Percentiles rank a stretch among this genome's conserved stretches.
Conservation (phyloP, 2,888 invertebrate species). For the Eristalinus aeneus region DNA sequence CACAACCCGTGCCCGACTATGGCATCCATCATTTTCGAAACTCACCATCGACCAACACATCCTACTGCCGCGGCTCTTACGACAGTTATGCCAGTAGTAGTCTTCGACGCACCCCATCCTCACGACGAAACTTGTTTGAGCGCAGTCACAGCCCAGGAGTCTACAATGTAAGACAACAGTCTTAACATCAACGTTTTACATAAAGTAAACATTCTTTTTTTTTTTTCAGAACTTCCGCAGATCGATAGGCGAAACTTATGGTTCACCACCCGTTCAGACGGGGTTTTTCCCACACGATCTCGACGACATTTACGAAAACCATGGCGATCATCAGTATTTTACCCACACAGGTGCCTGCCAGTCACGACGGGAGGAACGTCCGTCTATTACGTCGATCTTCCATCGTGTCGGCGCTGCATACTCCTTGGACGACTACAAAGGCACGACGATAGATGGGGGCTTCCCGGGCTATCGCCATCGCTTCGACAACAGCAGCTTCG, state of each 20-base stretch:
- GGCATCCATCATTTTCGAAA: conserved; percentile 76
- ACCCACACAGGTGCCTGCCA: conserved; percentile 78
- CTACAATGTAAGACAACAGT: conserved; percentile 76
- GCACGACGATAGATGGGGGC: conserved; percentile 45
- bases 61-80: conserved; percentile 75
- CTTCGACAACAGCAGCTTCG: conserved; percentile 79
- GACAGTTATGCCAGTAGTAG: conserved; percentile 76
- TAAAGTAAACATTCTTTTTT: background rate
- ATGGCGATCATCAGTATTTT: conserved; percentile 80
- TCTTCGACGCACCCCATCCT: conserved; percentile 77
- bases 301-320: conserved; percentile 80
- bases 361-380: conserved; percentile 75
- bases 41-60: conserved; percentile 75
- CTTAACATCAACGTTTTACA: background rate
- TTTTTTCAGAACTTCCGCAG: conserved; percentile 77
- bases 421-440: conserved; percentile 78
- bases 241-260: conserved; percentile 75
- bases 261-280: conserved; percentile 76
- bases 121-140: conserved; percentile 77
- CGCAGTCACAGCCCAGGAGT: conserved; percentile 79
- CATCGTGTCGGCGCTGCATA: conserved; percentile 78
- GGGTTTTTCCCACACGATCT: conserved; percentile 80
- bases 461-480: conserved; percentile 73
- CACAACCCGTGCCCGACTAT: conserved; percentile 79
- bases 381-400: conserved; percentile 79